These are phyloP conservation scores for Sebastes kiyomatsui DNA, from an alignment of 2,797 vertebrate species.

Conservation along the genomic window DNA sequence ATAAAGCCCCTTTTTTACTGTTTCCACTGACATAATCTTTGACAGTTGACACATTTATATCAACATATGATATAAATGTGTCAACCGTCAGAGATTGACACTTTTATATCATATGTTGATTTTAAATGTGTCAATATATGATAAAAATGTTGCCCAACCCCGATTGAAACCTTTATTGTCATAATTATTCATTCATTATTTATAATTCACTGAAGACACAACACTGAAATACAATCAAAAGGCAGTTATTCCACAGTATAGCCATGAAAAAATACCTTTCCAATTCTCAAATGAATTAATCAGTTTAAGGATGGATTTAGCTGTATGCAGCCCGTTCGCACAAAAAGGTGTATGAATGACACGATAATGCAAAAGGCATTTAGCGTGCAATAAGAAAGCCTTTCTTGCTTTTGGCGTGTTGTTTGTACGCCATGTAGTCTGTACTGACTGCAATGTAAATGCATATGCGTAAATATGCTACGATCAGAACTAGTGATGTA, in stretches of 20 bases:
- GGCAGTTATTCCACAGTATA: neutral
- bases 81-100: neutral
- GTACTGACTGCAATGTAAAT: too few species aligned
- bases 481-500: too few species aligned
- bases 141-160: neutral
- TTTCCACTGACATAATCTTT: neutral
- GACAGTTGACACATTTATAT: neutral
- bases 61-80: neutral
- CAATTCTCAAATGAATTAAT: neutral
- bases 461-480: too few species aligned
- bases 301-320: neutral
- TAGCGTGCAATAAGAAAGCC: too few species aligned
- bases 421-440: too few species aligned
- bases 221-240: neutral
- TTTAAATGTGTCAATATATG: too few species aligned
- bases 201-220: neutral
- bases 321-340: neutral
- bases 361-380: too few species aligned
- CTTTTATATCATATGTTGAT: neutral
- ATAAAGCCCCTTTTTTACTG: neutral
- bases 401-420: too few species aligned
- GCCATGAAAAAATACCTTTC: neutral
- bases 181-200: neutral
- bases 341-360: too few species aligned
- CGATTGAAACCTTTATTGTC: neutral